Base-by-base conservation (phyloP, 2,888 invertebrate species). In the Lasioglossum marginatum region DNA sequence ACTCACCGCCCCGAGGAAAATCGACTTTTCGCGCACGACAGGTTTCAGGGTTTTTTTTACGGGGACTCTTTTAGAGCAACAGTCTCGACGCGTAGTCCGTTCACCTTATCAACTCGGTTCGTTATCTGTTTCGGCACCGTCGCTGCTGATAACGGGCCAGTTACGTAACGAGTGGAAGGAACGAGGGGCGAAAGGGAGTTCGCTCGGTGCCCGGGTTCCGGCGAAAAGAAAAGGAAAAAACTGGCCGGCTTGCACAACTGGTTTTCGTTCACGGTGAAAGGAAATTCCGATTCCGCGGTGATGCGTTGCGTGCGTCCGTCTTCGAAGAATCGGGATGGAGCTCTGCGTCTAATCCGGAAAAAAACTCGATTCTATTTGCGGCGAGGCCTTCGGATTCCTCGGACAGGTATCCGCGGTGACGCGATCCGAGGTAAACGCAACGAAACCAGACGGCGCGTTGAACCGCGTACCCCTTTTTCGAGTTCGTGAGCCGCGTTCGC, bases 241-340 rank as follows among this genome's bases (percentile, higher is more conserved):
- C 34, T 40, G 76, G 73, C 23, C n/a, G n/a, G 72, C 48, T 85
- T 79, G 81, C 83, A 81, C 79, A 87, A 91, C 89, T 85, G 91
- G 91, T 91, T 91, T 85, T 86, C 91, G 82, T 91, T 77, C 82
- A 81, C 52, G 86, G 88, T 88, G 91, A 91, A 90, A 91, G 91
- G 91, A 91, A 89, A 91, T 91, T 90, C 91, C 88, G 60, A 90
- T 91, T 91, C 87, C 86, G 80, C 87, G 85, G 82, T 82, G 90
- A 88, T 90, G 85, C 84, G 87, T 90, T 85, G 86, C 86, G 60
- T 70, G 76, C 37, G 66, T 74, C 79, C 76, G 77, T 85, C 76
- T 80, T 77, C 78, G 81, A 84, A 82, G 79, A 88, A 84, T 85
- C 86, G 81, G 79, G 83, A 88, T 89, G 81, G 78, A 80, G 85